Percentiles rank a stretch among this genome's conserved stretches.
These are phyloP conservation scores for Tribolium castaneum DNA, from an alignment of 1,140 invertebrate species.

Conservation along the genomic window DNA sequence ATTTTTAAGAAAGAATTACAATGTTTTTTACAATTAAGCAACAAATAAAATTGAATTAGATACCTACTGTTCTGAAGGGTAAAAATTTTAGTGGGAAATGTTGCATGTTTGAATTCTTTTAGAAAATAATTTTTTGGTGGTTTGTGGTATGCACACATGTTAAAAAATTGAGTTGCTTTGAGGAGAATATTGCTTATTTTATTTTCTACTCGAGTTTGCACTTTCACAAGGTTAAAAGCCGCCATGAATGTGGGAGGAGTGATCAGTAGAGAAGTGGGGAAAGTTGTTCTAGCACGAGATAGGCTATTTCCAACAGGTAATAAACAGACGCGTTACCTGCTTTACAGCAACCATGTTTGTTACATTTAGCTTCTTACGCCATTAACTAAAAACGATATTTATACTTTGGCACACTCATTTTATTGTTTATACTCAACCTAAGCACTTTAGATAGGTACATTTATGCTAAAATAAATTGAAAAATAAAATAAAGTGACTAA, in stretches of 20 bases:
- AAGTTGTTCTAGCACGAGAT: slow-evolving; percentile 10
- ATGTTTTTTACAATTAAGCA: too few species aligned
- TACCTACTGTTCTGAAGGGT: too few species aligned
- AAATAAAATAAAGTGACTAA: neutral
- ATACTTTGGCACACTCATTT: neutral
- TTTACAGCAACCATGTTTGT: slow-evolving; percentile 4
- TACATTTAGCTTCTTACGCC: neutral
- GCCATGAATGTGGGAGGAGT: slow-evolving; percentile 41
- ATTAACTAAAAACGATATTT: neutral
- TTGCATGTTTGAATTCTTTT: too few species aligned
- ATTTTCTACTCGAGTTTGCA: neutral
- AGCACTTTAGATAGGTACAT: neutral
- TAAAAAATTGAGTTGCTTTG: neutral
- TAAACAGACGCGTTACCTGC: neutral
- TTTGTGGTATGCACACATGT: neutral
- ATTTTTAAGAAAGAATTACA: too few species aligned
- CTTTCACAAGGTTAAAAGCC: slow-evolving; percentile 11
- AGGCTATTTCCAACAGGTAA: slow-evolving; percentile 16
- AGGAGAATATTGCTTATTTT: neutral
- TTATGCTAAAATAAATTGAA: neutral
- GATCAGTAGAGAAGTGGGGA: slow-evolving; percentile 29
- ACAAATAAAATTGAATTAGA: too few species aligned
- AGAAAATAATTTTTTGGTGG: too few species aligned
- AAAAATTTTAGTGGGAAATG: too few species aligned
- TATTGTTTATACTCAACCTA: neutral